These are phyloP conservation scores for Suillia variegata DNA, from an alignment of 2,888 invertebrate species.

Conservation along the genomic window DNA sequence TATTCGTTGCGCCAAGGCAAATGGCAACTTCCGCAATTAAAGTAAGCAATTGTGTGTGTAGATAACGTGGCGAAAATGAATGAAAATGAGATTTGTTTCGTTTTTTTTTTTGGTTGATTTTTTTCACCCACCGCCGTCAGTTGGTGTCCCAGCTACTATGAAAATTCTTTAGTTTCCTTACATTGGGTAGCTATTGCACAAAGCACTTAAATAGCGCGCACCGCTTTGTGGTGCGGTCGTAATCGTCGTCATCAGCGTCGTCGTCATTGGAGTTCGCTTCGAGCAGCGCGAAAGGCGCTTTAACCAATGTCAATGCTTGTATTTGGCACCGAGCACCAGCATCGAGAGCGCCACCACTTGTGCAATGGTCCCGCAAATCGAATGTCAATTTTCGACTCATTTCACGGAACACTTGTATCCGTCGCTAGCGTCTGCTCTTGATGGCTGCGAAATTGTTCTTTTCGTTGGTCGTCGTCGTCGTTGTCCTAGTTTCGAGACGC, in stretches of 20 bases:
- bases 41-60: slow-evolving; percentile 13
- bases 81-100: not conserved
- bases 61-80: slow-evolving; percentile 2
- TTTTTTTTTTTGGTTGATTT: not conserved
- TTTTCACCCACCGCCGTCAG: not conserved
- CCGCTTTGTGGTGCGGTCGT: not conserved
- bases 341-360: too few species aligned
- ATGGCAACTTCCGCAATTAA: slow-evolving; percentile 33
- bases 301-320: slow-evolving; percentile 2
- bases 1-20: too few species aligned
- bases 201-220: not conserved
- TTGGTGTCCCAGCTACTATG: not conserved
- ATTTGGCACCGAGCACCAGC: not conserved
- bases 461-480: not conserved
- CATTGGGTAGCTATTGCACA: not conserved
- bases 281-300: too few species aligned
- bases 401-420: slow-evolving; percentile 56
- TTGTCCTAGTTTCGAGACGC: not conserved
- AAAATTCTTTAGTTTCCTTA: not conserved
- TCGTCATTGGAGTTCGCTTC: too few species aligned
- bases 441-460: slow-evolving; percentile 30
- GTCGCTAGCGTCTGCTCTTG: slow-evolving; percentile 36
- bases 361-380: slow-evolving; percentile 56
- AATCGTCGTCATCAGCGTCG: too few species aligned
- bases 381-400: slow-evolving; percentile 57